phyloP scores from a whole-genome alignment of 2,888 invertebrate species.

The Bhutanitis thaidina region DNA sequence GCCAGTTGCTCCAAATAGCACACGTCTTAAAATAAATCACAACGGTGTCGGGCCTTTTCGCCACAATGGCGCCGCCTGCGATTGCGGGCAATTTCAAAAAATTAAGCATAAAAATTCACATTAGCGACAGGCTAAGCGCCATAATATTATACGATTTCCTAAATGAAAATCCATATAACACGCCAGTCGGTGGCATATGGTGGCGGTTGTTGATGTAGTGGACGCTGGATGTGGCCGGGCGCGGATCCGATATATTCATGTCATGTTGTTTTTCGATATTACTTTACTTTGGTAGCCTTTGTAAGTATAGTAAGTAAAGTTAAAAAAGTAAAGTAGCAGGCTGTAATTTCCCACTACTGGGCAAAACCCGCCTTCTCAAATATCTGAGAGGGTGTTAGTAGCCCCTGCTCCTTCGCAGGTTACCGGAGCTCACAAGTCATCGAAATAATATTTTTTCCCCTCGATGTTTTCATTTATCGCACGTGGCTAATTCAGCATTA shows the following conservation, averaged over 20 bases:
- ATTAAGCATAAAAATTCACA: constrained; percentile 69
- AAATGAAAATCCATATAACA: constrained; percentile 78
- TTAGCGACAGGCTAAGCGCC: constrained; percentile 59
- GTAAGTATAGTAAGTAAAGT: no score
- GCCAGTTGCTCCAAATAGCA: neutral
- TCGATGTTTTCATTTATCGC: no score
- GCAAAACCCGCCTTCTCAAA: no score
- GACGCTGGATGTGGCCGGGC: constrained; percentile 34
- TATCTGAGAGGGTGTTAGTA: no score
- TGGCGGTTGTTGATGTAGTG: constrained; percentile 32
- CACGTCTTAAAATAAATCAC: neutral
- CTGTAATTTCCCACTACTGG: no score
- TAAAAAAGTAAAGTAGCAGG: no score
- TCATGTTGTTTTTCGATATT: no score
- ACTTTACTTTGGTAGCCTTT: no score
- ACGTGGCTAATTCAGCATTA: no score
- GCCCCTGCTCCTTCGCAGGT: no score
- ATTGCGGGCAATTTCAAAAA: constrained; percentile 44
- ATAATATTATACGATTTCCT: constrained; percentile 73
- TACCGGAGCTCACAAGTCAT: no score
- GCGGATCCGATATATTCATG: neutral
- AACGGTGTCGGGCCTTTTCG: neutral
- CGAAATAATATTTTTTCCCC: no score
- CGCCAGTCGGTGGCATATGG: constrained; percentile 66
- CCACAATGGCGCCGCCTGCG: constrained; percentile 2